Conservation (phyloP, 2,888 invertebrate genomes). For the Drosophila birchii region DNA sequence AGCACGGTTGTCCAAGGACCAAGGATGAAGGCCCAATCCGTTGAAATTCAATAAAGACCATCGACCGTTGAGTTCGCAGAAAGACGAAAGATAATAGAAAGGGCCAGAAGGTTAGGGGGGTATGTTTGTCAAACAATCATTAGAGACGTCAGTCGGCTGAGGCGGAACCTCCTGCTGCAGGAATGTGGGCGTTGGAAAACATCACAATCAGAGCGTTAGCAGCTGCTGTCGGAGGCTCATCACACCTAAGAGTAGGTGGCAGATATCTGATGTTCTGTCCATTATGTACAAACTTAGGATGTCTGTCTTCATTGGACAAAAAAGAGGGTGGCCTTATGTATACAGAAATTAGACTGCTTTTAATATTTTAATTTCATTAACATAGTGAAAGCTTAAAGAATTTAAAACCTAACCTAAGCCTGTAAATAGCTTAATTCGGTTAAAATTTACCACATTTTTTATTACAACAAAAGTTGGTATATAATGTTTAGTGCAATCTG, state of each 20-base stretch:
- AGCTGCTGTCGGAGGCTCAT: slow-evolving; percentile 32
- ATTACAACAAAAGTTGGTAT: slow-evolving; percentile 5
- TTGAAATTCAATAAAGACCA: slow-evolving; percentile 73
- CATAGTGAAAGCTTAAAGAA: background rate
- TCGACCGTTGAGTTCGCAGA: slow-evolving; percentile 14
- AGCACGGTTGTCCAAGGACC: slow-evolving; percentile 39
- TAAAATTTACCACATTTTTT: slow-evolving; percentile 16
- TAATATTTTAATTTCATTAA: no score
- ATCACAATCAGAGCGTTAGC: slow-evolving; percentile 64
- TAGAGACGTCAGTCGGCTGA: slow-evolving; percentile 64
- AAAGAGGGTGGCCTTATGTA: background rate
- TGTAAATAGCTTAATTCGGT: slow-evolving; percentile 7
- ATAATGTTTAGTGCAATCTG: background rate
- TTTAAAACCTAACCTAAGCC: slow-evolving; percentile 5
- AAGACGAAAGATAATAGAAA: background rate
- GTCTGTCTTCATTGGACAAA: slow-evolving; percentile 6
- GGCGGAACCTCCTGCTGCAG: slow-evolving; percentile 7
- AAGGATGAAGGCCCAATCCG: slow-evolving; percentile 17
- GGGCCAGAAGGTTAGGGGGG: slow-evolving; percentile 31
- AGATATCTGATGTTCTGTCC: slow-evolving; percentile 21
- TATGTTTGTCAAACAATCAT: slow-evolving; percentile 78
- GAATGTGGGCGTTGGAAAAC: slow-evolving; percentile 37
- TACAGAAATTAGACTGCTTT: background rate
- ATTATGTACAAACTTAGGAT: slow-evolving; percentile 34
- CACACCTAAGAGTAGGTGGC: slow-evolving; percentile 22